Evolutionary conservation across 2,113 vertebrate genomes (phyloP), one percentile per base, ranked within the genome.

Genomic region (Varanus komodoensis): DNA sequence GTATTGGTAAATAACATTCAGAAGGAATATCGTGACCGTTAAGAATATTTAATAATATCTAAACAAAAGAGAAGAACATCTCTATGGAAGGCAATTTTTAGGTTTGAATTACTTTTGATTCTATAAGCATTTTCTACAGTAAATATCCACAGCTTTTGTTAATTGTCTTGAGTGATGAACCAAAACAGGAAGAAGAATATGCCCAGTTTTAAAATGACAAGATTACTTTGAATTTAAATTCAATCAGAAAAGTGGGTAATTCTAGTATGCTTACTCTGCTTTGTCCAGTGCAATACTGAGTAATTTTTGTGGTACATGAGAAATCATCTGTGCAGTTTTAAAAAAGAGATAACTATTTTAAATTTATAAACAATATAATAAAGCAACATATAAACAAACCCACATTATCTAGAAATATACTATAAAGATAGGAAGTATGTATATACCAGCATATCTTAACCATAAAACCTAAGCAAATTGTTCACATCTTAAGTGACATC

Each of bases 91-190:
- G 12, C 7, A 17, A 25, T 57, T 78, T 69, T 68, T 64, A 78
- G 6, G 11, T n/a, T 77, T 90, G 64, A 94, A 84, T 19, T 9
- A 38, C 7, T 77, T 25, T 44, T 75, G 15, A 89, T 71, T 84
- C 34, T 4, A 12, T 84, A 87, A 81, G 2, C 21, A 71, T 92
- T 88, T 77, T 92, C n/a, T 52, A 79, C 84, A 15, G 82, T 78
- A 3, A 3, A 38, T 67, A 11, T 54, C 14, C 69, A 83, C 4
- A 44, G 25, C 6, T 64, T 34, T 73, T 44, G 8, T 86, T 17
- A 27, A 14, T 25, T 77, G 50, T 29, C 29, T 50, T 14, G 3
- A 38, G 15, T 89, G 12, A 23, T 82, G 81, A 79, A 54, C 7
- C 52, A 64, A 80, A n/a, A 44, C 15, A 52, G 11, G 71, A 34